Evolutionary conservation across 2,797 vertebrate genomes (phyloP).

Genomic region (Discoglossus pictus): DNA sequence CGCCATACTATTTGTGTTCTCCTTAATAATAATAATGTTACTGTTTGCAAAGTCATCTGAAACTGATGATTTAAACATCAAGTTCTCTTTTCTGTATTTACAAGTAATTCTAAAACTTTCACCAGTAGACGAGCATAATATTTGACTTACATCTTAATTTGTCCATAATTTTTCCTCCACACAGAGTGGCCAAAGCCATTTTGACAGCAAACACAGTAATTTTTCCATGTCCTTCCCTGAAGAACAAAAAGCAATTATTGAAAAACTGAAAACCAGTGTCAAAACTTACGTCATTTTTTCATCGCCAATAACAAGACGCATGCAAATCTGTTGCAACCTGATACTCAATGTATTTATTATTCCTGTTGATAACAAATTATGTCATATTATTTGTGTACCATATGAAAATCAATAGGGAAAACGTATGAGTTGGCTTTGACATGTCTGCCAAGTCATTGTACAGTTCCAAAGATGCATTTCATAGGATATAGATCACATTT

Average conservation of each 20-base stretch:
- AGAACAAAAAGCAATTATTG: slow-evolving; percentile 58
- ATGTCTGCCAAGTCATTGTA: neutral
- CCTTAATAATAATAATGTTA: no score
- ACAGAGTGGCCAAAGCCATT: slow-evolving; percentile 90
- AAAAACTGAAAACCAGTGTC: neutral
- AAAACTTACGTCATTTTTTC: neutral
- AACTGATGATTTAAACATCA: no score
- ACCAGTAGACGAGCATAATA: neutral
- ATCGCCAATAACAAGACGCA: neutral
- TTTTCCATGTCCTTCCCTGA: slow-evolving; percentile 92
- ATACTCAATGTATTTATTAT: neutral
- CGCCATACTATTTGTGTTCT: no score
- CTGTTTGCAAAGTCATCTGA: no score
- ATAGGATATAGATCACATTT: neutral
- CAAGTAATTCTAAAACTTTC: no score
- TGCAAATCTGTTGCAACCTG: neutral
- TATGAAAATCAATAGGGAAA: neutral
- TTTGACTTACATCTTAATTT: slow-evolving; percentile 95
- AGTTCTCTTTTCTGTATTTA: no score
- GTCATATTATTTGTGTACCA: neutral
- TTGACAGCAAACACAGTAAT: slow-evolving; percentile 92
- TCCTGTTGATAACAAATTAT: neutral
- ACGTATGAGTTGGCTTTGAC: neutral
- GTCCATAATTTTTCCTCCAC: slow-evolving; percentile 97
- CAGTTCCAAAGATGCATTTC: neutral